These are phyloP conservation scores for Mycetomoellerius zeteki DNA, from an alignment of 1,140 invertebrate species.

Conservation along the genomic window DNA sequence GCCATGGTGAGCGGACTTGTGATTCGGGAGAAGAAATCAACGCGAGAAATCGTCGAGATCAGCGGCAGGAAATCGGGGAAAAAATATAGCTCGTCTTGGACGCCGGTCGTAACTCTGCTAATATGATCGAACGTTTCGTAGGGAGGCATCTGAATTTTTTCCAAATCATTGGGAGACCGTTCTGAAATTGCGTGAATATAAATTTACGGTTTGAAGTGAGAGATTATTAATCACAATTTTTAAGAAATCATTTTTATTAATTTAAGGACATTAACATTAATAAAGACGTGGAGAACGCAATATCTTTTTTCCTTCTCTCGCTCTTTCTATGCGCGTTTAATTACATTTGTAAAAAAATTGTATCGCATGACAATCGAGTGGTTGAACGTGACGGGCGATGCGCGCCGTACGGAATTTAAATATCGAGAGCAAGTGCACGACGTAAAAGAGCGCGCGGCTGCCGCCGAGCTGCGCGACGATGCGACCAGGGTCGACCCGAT, in stretches of 20 bases:
- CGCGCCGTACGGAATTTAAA: constrained; percentile 18
- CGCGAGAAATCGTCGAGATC: constrained; percentile 54
- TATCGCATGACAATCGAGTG: background rate
- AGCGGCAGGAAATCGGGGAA: constrained; percentile 41
- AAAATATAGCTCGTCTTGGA: constrained; percentile 24
- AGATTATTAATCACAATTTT: constrained; percentile 15
- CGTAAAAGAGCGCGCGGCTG: constrained; percentile 6
- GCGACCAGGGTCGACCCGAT: constrained; percentile 15
- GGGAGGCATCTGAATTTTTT: background rate
- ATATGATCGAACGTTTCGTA: background rate
- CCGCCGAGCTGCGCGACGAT: constrained; percentile 11
- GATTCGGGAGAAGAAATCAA: constrained; percentile 45
- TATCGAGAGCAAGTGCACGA: background rate
- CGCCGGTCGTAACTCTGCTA: constrained; percentile 34
- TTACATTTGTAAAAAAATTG: background rate
- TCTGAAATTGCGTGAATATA: background rate
- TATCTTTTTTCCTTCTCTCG: background rate
- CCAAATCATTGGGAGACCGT: background rate
- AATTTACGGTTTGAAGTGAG: background rate
- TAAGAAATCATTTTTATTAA: background rate
- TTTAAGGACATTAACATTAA: background rate
- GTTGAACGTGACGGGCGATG: constrained; percentile 19
- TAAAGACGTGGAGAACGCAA: background rate
- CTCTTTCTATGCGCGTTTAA: background rate
- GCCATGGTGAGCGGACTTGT: constrained; percentile 14